A percentile compares a stretch with the other conserved stretches of the same genome.
phyloP scores from a whole-genome alignment of 2,797 vertebrate species.

The Enteromius treurensis region DNA sequence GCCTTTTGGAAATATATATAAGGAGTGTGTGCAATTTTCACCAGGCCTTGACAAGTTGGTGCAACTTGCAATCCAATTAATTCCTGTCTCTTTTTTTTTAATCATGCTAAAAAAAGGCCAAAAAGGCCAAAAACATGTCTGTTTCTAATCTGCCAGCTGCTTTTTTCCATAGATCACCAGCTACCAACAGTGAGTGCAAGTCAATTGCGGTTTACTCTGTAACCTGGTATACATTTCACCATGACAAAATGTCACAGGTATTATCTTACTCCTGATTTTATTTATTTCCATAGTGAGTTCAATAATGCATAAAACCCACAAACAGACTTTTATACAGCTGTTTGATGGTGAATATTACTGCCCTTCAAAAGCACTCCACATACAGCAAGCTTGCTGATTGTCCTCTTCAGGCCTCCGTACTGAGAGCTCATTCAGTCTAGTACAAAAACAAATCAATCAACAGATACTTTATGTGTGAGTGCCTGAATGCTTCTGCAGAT shows the following conservation, averaged over 20 bases:
- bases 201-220: constrained; percentile 22
- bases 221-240: constrained; percentile 25
- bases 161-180: background rate
- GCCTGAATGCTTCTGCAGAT: constrained; percentile 53
- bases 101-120: background rate
- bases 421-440: constrained; percentile 61
- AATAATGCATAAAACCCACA: constrained; percentile 25
- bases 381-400: constrained; percentile 55
- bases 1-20: background rate
- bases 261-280: background rate
- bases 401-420: constrained; percentile 61
- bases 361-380: constrained; percentile 58
- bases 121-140: background rate
- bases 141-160: background rate
- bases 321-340: constrained; percentile 20
- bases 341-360: constrained; percentile 49
- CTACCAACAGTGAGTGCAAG: constrained; percentile 9
- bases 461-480: constrained; percentile 54
- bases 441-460: constrained; percentile 65
- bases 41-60: background rate
- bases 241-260: constrained; percentile 21
- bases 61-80: background rate
- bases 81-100: background rate
- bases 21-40: background rate
- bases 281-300: constrained; percentile 23